Percentiles rank a stretch among this genome's conserved stretches.
Evolutionary conservation across 2,888 invertebrate genomes (phyloP).

Genomic region (Agrochola litura): DNA sequence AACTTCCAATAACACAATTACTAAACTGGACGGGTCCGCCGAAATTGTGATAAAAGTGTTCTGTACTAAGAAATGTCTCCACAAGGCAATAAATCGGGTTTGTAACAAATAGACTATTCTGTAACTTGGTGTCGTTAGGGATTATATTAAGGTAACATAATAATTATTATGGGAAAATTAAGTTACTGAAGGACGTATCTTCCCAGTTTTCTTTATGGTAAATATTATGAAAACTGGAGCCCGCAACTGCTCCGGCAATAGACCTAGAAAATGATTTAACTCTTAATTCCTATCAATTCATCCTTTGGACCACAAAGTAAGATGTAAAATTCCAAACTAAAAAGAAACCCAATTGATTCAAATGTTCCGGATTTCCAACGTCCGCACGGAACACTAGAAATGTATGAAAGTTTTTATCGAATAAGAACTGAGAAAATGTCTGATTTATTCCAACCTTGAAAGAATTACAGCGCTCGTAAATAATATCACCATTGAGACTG

Average conservation of each 20-base stretch:
- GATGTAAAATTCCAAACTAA: conserved; percentile 41
- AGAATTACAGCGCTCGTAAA: conserved; percentile 58
- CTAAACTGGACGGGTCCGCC: conserved; percentile 39
- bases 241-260: background rate
- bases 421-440: conserved; percentile 54
- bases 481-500: conserved; percentile 61
- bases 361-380: conserved; percentile 49
- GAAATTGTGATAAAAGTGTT: conserved; percentile 47
- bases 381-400: conserved; percentile 51
- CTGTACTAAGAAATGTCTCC: conserved; percentile 25
- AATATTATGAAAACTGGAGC: no score
- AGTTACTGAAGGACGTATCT: background rate
- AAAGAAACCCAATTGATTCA: conserved; percentile 51
- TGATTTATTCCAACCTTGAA: conserved; percentile 63
- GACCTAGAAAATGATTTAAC: conserved; percentile 1
- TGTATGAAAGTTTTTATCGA: conserved; percentile 60
- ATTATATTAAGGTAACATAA: background rate
- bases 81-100: conserved; percentile 17
- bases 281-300: conserved; percentile 31
- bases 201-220: background rate
- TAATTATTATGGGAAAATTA: background rate
- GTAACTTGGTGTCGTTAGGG: conserved; percentile 18
- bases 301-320: conserved; percentile 41
- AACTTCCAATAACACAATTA: conserved; percentile 62
- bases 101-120: conserved; percentile 22